Conservation (phyloP, 2,113 vertebrate genomes). For the Otis tarda region DNA sequence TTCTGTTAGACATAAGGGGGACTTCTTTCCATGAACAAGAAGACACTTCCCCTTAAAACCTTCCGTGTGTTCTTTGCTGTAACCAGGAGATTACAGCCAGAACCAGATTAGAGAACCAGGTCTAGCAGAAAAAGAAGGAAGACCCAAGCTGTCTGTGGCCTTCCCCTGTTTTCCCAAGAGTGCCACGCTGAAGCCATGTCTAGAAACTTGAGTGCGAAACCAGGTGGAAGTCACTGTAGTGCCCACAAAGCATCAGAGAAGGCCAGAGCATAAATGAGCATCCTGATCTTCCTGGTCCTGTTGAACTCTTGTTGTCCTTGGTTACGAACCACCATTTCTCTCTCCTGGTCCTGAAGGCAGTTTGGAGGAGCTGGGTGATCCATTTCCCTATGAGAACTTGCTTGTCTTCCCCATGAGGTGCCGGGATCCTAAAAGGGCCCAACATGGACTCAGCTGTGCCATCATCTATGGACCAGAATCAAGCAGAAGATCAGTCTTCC, state of each 20-base stretch:
- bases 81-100: background rate
- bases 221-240: rapidly evolving
- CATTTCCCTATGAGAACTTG: background rate
- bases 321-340: background rate
- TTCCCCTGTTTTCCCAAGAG: background rate
- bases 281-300: background rate
- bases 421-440: background rate
- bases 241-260: background rate
- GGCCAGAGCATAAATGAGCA: background rate
- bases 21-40: background rate
- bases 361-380: background rate
- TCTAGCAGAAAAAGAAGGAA: background rate
- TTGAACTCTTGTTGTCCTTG: background rate
- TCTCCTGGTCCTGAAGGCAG: background rate
- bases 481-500: background rate
- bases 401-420: background rate
- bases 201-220: background rate
- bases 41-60: background rate
- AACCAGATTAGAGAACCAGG: background rate
- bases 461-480: background rate
- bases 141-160: background rate
- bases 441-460: background rate
- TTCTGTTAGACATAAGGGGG: background rate
- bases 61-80: background rate
- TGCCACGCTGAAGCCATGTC: background rate